Evolutionary conservation across 35 echinoderm and acorn worm species (phyloP).

Genomic region (Lytechinus variegatus): DNA sequence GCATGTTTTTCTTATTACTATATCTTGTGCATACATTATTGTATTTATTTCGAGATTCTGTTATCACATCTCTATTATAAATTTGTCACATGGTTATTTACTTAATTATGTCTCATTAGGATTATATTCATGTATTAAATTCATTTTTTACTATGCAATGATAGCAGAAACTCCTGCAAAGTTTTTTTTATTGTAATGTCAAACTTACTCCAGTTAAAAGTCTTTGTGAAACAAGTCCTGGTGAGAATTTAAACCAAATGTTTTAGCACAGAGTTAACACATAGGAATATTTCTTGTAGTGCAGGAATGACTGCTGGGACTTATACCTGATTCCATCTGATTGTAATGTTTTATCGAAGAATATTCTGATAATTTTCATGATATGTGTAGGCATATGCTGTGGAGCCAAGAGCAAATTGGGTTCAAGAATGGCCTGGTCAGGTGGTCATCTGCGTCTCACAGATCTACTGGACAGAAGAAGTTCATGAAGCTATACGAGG

Average conservation of each 20-base stretch:
- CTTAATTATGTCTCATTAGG: too few relatives aligned
- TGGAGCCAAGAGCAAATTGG: constrained; percentile 88
- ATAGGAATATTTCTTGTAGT: background rate
- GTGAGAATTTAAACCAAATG: background rate
- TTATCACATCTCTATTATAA: too few relatives aligned
- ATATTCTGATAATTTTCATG: background rate
- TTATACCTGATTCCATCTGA: background rate
- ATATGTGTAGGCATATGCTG: constrained; percentile 78
- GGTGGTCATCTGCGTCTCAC: constrained; percentile 95
- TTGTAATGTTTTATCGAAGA: too few relatives aligned
- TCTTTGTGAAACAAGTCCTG: background rate
- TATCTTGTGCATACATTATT: too few relatives aligned
- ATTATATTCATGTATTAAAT: too few relatives aligned
- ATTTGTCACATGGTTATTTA: too few relatives aligned
- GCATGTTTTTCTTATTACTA: too few relatives aligned
- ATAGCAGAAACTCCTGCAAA: too few relatives aligned
- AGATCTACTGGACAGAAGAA: constrained; percentile 97
- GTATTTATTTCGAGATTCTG: too few relatives aligned
- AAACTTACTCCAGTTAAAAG: too few relatives aligned
- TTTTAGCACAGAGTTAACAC: background rate
- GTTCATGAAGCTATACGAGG: constrained; percentile 90
- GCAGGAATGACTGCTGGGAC: background rate
- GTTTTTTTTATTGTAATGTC: too few relatives aligned
- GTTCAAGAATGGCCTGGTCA: constrained; percentile 99
- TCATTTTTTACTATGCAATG: too few relatives aligned